Evolutionary conservation across 2,113 vertebrate genomes (phyloP).

Genomic region (Rattus norvegicus): GRCr8 NC_086036.1:48232001-48232500

Average conservation of each 20-base stretch:
- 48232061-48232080: conserved; percentile 17
- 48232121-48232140: conserved; percentile 57
- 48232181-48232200: conserved; percentile 42
- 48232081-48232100: conserved; percentile 48
- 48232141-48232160: conserved; percentile 57
- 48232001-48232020: neutral
- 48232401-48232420: neutral
- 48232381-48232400: neutral
- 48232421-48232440: neutral
- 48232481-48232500: neutral
- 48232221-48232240: conserved; percentile 47
- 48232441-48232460: neutral
- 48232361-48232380: neutral
- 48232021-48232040: neutral
- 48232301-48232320: neutral
- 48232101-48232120: conserved; percentile 61
- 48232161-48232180: conserved; percentile 60
- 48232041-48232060: neutral
- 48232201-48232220: conserved; percentile 50
- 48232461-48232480: conserved; percentile 20
- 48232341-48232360: neutral
- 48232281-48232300: conserved; percentile 22
- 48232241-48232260: conserved; percentile 36
- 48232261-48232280: conserved; percentile 33
- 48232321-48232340: neutral